Evolutionary conservation across 2,888 invertebrate species (phyloP), one percentile per base, ranked within the genome.

Genomic region (Cepaea hortensis): DNA sequence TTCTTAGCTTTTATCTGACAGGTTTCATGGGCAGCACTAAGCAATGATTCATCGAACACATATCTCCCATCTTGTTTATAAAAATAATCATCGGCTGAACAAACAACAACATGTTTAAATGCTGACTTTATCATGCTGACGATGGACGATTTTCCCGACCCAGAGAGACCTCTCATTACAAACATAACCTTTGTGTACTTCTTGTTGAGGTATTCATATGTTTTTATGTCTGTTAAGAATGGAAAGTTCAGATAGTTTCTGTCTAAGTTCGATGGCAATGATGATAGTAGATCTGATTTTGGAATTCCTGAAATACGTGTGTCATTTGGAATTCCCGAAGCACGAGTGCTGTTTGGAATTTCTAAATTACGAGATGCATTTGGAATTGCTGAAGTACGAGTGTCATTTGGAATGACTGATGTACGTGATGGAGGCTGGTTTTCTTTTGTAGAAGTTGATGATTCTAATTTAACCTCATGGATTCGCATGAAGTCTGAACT

Each of bases 101-200:
- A 94, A 11, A 93, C 90, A 9, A 91, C 90, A 35, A 91, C 88
- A 46, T 88, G 82, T 18, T 88, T 87, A 88, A 93, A 94, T 0
- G 90, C 79, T 13, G 88, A 84, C 85, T 89, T 87, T 7, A 95
- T 91, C 46, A 88, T 73, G 23, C 90, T 90, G 0, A 92, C 93
- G 46, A 94, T 79, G 3, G 92, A 93, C 3, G 94, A 93, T 89
- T 95, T 95, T 6, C 94, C 94, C 61, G 94, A 93, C 4, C 95
- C 94, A n/a, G 94, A 92, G 11, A 94, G 88, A 9, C 95, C 95
- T 84, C 94, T 90, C 93, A 94, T 93, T 20, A 95, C 91, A 87
- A 94, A 93, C 90, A 95, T 91, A 4, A 93, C 91, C 89, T 91
- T 91, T 0, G 90, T 83, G 20, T 81, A 20, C 5, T 23, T 88